A percentile compares a stretch with the other conserved stretches of the same genome.
phyloP scores from a whole-genome alignment of 2,113 vertebrate species.

The Rana temporaria region DNA sequence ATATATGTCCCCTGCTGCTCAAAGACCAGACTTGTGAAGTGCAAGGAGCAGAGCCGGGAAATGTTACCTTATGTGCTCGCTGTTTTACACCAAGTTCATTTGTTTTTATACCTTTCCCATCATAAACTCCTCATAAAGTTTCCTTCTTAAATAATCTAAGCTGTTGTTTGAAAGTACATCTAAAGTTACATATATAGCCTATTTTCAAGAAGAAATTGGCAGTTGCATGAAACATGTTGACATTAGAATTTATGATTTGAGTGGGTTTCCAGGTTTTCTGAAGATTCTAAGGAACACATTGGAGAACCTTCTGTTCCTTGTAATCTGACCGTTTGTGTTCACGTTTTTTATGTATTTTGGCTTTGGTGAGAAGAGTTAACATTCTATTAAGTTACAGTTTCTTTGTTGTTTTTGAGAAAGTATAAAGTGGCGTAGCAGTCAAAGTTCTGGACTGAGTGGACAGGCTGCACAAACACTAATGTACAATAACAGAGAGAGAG shows the following conservation, averaged over 20 bases:
- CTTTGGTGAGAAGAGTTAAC: constrained; percentile 19
- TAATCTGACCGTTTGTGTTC: constrained; percentile 26
- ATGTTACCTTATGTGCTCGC: too few species aligned
- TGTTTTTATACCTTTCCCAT: neutral
- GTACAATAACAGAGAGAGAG: neutral
- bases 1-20: too few species aligned
- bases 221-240: constrained; percentile 28
- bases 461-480: neutral
- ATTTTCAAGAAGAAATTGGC: constrained; percentile 9
- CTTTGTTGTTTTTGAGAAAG: constrained; percentile 20
- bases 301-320: constrained; percentile 53
- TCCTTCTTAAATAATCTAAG: neutral
- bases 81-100: neutral
- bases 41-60: too few species aligned
- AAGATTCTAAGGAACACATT: constrained; percentile 20
- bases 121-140: neutral
- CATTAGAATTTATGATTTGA: constrained; percentile 48
- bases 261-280: constrained; percentile 36
- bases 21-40: too few species aligned
- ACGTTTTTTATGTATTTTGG: constrained; percentile 44
- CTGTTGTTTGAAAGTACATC: neutral
- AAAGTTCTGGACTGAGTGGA: constrained; percentile 6
- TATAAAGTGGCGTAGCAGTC: neutral
- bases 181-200: constrained; percentile 25
- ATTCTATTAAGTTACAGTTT: constrained; percentile 32